Evolutionary conservation across 1,140 invertebrate genomes (phyloP).

Genomic region (Hyposmocoma kahamanoa): DNA sequence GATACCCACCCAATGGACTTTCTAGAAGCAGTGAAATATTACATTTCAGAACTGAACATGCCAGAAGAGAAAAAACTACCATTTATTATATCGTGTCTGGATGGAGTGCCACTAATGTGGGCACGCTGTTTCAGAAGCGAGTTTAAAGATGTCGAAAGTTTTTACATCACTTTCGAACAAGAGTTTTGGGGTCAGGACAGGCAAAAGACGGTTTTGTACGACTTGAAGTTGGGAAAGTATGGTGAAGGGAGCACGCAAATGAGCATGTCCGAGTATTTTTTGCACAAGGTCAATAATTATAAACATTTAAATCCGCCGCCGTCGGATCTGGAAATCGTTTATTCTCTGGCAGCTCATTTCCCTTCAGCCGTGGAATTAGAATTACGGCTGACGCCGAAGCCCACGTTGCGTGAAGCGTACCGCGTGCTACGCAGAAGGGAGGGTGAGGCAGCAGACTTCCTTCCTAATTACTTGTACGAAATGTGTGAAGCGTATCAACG

Average conservation of each 20-base stretch:
- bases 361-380: conserved; percentile 60
- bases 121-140: conserved; percentile 58
- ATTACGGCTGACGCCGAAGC: conserved; percentile 57
- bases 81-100: conserved; percentile 60
- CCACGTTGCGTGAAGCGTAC: conserved; percentile 59
- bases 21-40: conserved; percentile 57
- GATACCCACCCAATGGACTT: conserved; percentile 63
- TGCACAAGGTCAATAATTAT: conserved; percentile 63
- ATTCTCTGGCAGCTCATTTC: conserved; percentile 64
- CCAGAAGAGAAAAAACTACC: conserved; percentile 43
- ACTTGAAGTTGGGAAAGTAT: conserved; percentile 64
- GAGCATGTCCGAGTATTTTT: conserved; percentile 64
- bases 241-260: conserved; percentile 44
- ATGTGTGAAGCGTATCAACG: conserved; percentile 65
- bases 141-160: conserved; percentile 44
- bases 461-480: conserved; percentile 66
- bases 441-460: conserved; percentile 51
- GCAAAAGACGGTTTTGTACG: conserved; percentile 58
- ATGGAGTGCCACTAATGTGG: conserved; percentile 63
- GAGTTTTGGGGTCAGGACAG: conserved; percentile 62
- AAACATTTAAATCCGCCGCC: conserved; percentile 57
- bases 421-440: conserved; percentile 55
- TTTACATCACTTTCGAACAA: conserved; percentile 55
- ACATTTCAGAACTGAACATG: conserved; percentile 56
- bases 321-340: conserved; percentile 64